Evolutionary conservation across 37 sponge, comb jelly and placozoan genomes (phyloP), one percentile per base, ranked within the genome.

Genomic region (Theonella swinhoei): DNA sequence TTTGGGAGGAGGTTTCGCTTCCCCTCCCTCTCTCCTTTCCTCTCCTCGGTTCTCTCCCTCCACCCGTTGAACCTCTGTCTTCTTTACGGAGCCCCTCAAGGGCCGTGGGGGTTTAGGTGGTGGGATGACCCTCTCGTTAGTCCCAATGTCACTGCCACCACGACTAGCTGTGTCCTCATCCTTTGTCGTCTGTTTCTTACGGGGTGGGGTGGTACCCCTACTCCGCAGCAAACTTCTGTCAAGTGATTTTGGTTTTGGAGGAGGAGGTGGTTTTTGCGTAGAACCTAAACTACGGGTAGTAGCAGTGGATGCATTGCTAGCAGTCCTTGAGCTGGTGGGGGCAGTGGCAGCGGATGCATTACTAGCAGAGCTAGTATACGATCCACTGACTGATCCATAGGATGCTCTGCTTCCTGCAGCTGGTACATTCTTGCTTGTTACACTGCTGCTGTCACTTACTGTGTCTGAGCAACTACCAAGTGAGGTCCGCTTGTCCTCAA

Each of bases 251-350:
- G 71, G 71, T 35, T 70, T 70, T 14, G 71, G 71, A 33, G 35
- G 71, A 3, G 71, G 31, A 35, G 78, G 66, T 24, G 78, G 78
- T 63, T 78, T 78, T 17, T 34, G 34, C 23, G 66, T 3, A 42
- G 7, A 2, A 4, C 54, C 54, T 17, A 7, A 7, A 47, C 54
- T 47, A 14, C 54, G 7, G 14, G 54, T 47, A 7, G 7, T 47
- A 14, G 54, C 54, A 17, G 14, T 7, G 14, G 54, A 47, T 14
- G 14, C 54, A n/a, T n/a, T n/a, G n/a, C n/a, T n/a, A n/a, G n/a
- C n/a, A n/a, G n/a, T n/a, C n/a, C n/a, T n/a, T 14, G 54, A 47
- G 54, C 54, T 47, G 54, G 75, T 14, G 40, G 65, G 25, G 7
- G 20, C 34, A 5, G 67, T 30, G 7, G 4, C 67, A 30, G 7